These are phyloP conservation scores for Neolamprologus sp. DNA, from an alignment of 2,113 vertebrate species.

Conservation along the genomic window DNA sequence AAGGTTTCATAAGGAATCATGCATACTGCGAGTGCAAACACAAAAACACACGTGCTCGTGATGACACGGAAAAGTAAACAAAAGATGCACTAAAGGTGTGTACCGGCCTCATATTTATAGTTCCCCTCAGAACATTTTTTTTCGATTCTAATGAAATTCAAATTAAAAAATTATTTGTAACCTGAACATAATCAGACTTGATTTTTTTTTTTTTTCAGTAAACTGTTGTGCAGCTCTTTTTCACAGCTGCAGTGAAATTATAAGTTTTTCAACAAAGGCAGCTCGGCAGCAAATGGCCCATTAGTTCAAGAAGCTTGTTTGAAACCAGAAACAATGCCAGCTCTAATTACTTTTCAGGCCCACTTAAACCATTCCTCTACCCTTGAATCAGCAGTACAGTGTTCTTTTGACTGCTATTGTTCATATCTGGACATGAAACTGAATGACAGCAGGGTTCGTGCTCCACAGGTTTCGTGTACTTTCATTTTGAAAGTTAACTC, in stretches of 20 bases:
- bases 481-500: conserved; percentile 38
- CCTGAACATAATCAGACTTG: not conserved
- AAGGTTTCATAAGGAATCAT: not conserved
- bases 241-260: not conserved
- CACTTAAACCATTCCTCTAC: conserved; percentile 19
- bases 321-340: conserved; percentile 21
- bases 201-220: not conserved
- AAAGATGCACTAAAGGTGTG: not conserved
- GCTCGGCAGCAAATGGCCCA: conserved; percentile 3
- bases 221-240: not conserved
- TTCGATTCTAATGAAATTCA: not conserved
- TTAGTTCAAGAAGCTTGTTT: conserved; percentile 15
- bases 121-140: not conserved
- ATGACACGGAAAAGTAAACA: not conserved
- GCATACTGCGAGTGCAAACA: not conserved
- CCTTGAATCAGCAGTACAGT: not conserved
- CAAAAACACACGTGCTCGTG: not conserved
- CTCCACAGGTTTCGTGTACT: conserved; percentile 33
- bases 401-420: conserved; percentile 18
- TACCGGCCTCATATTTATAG: not conserved
- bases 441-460: conserved; percentile 2
- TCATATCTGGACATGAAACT: conserved; percentile 16
- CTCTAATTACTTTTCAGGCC: conserved; percentile 9
- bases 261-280: conserved; percentile 1
- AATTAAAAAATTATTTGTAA: not conserved